A percentile compares a stretch with the other conserved stretches of the same genome.
Evolutionary conservation across 2,797 vertebrate genomes (phyloP).

Genomic region (Enteromius afrohamiltoni): DNA sequence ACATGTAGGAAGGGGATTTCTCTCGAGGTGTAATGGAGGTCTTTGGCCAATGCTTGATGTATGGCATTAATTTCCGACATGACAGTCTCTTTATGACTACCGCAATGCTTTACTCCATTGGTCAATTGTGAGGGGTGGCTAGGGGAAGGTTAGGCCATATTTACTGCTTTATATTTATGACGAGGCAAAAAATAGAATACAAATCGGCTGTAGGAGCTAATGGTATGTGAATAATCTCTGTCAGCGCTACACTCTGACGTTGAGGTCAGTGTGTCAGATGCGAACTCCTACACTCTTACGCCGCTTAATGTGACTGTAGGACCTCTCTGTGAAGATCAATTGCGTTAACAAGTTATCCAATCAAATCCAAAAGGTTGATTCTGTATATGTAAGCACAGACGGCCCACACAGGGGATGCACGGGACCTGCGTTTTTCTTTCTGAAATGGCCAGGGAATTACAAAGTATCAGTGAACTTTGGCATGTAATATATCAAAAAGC

Average conservation of each 20-base stretch:
- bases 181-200: constrained; percentile 65
- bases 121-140: constrained; percentile 43
- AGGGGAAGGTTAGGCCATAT: constrained; percentile 59
- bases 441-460: constrained; percentile 44
- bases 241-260: constrained; percentile 38
- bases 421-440: constrained; percentile 39
- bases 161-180: constrained; percentile 63
- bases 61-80: constrained; percentile 84
- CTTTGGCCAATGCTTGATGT: constrained; percentile 73
- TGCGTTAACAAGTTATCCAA: constrained; percentile 33
- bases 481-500: constrained; percentile 43
- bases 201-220: constrained; percentile 71
- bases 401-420: constrained; percentile 22
- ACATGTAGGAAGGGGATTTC: constrained; percentile 54
- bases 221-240: constrained; percentile 49
- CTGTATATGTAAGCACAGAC: constrained; percentile 17
- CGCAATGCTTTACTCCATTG: constrained; percentile 54
- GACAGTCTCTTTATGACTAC: constrained; percentile 80
- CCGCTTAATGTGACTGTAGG: constrained; percentile 40
- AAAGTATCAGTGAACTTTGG: constrained; percentile 54
- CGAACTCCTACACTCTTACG: neutral
- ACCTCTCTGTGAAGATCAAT: constrained; percentile 25
- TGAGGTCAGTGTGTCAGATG: constrained; percentile 43
- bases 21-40: constrained; percentile 59
- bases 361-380: constrained; percentile 20